A percentile compares a stretch with the other conserved stretches of the same genome.
Conservation (phyloP, 2,797 vertebrate genomes). For the Gymnoscopelus microlampas region DNA sequence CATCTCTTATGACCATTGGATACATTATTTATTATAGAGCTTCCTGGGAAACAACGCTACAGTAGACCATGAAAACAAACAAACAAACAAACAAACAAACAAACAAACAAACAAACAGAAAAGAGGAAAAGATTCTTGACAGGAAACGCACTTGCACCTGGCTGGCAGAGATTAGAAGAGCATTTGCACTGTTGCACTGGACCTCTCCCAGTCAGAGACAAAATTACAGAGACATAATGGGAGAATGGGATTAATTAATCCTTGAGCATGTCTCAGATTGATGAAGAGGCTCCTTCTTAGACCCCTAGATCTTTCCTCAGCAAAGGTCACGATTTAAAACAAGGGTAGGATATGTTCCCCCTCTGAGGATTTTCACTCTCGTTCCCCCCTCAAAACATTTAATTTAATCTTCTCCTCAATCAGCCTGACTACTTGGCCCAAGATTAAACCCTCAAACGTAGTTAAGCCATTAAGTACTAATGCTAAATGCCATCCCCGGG, state of each 20-base stretch:
- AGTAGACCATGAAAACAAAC: not conserved
- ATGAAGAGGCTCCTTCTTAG: slow-evolving; percentile 44
- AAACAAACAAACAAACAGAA: not conserved
- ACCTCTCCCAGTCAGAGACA: slow-evolving; percentile 49
- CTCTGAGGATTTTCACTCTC: slow-evolving; percentile 46
- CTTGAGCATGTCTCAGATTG: slow-evolving; percentile 66
- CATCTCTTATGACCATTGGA: too few species aligned
- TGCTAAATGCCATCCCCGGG: slow-evolving; percentile 57
- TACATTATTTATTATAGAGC: too few species aligned
- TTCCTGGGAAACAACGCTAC: not conserved
- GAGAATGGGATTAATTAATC: slow-evolving; percentile 76
- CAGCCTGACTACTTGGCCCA: slow-evolving; percentile 56
- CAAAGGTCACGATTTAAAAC: slow-evolving; percentile 78
- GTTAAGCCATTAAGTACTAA: slow-evolving; percentile 66
- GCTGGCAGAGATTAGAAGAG: slow-evolving; percentile 49
- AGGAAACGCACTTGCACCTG: slow-evolving; percentile 46
- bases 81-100: slow-evolving; percentile 1
- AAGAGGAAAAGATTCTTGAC: not conserved
- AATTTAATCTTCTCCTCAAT: slow-evolving; percentile 69
- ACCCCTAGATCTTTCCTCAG: slow-evolving; percentile 57
- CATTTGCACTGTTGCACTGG: slow-evolving; percentile 1
- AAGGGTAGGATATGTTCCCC: slow-evolving; percentile 57
- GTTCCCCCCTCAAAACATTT: slow-evolving; percentile 61
- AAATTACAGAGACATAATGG: slow-evolving; percentile 66
- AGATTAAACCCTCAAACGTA: slow-evolving; percentile 57